Evolutionary conservation across 2,888 invertebrate species (phyloP), one percentile per base, ranked within the genome.

Genomic region (Halictus ligatus): DNA sequence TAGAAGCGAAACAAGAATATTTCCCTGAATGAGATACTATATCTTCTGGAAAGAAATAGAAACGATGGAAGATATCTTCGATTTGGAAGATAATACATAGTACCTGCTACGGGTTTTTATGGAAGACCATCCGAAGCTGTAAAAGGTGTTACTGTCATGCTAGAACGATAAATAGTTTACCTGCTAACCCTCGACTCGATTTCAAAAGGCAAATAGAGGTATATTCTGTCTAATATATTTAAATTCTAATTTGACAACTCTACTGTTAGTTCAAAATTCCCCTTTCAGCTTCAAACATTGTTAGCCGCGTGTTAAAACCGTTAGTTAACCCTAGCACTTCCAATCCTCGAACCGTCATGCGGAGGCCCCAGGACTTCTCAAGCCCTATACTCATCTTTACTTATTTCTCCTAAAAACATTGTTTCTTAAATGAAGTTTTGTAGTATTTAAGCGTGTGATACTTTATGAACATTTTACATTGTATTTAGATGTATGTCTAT

Each of bases 51-150:
- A 58, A n/a, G 69, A 58, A 80, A 75, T 29, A 18, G 54, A 29
- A 21, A n/a, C 46, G 69, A 25, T 18, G 54, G 54, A 15, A 29
- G 74, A 35, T 6, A 25, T 21, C 29, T 50, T 50, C 13, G 75
- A 80, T 71, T 50, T 13, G 29, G 35, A 81, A 54, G 60, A 64
- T 81, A 81, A 76, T 81, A 35, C n/a, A 73, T 81, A 35, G 43
- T 83, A 83, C 75, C 81, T 43, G 81, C 43, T 60, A 71, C 43
- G 58, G 75, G 40, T 75, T 75, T 71, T 75, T n/a, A 18, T 60
- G 58, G 46, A 35, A 71, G 43, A 75, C 43, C 43, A 25, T 46
- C 72, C 29, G 29, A 60, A 54, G 50, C 64, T 76, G 43, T 75
- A 72, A 76, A 73, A 75, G 50, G 50, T 76, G 54, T 81, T 50